These are phyloP conservation scores for Tubiluchus corallicola DNA, from an alignment of 2,888 invertebrate genomes.

Conservation along the genomic window DNA sequence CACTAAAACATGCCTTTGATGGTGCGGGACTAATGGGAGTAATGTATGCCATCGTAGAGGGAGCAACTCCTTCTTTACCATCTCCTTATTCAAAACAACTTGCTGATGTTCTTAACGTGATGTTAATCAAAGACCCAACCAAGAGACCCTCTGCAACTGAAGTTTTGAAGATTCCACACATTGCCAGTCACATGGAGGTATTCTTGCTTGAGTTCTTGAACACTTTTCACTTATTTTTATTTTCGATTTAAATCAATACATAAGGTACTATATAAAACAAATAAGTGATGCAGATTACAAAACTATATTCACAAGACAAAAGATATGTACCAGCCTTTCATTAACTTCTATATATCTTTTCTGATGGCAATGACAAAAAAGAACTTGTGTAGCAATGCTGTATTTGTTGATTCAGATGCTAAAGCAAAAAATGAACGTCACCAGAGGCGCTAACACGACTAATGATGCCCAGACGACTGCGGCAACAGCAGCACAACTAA, in stretches of 20 bases:
- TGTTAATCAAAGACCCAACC: conserved; percentile 25
- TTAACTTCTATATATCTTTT: no score
- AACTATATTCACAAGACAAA: no score
- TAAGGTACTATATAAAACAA: no score
- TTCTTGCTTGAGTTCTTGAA: conserved; percentile 5
- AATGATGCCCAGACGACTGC: neutral
- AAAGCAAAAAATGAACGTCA: neutral
- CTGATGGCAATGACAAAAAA: no score
- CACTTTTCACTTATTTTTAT: no score
- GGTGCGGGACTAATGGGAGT: conserved; percentile 29
- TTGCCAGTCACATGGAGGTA: conserved; percentile 21
- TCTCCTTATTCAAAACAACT: conserved; percentile 23
- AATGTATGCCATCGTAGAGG: conserved; percentile 30
- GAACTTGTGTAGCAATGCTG: no score
- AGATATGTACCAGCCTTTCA: no score
- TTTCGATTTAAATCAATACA: no score
- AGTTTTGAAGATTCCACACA: conserved; percentile 21
- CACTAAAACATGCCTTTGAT: conserved; percentile 27
- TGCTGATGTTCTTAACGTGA: conserved; percentile 23
- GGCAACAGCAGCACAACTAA: neutral
- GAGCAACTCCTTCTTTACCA: conserved; percentile 24
- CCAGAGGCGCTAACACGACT: neutral
- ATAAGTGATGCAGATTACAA: no score
- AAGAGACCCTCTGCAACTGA: conserved; percentile 25
- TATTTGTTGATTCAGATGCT: no score